Percentiles rank a stretch among this genome's conserved stretches.
Conservation (phyloP, 2,888 invertebrate genomes). For the Temnothorax unifasciatus region DNA sequence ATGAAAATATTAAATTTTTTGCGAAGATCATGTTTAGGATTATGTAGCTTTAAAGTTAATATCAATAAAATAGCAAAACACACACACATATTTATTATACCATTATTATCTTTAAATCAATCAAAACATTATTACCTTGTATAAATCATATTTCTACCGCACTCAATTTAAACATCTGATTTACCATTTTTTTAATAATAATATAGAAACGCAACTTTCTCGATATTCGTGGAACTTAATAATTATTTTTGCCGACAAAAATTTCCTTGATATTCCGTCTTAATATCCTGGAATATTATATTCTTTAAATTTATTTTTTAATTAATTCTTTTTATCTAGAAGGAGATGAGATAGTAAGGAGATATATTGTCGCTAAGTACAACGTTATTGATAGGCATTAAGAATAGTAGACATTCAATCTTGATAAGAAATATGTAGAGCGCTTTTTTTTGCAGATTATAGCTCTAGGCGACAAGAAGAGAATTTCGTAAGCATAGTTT, state of each 20-base stretch:
- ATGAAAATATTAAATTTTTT: neutral
- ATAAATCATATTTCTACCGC: neutral
- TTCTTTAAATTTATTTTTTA: neutral
- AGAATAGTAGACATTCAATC: neutral
- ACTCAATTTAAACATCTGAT: neutral
- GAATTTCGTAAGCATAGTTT: constrained; percentile 13
- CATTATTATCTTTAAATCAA: neutral
- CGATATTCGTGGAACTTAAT: neutral
- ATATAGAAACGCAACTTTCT: neutral
- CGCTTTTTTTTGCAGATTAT: constrained; percentile 15
- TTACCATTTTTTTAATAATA: neutral
- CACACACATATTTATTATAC: neutral
- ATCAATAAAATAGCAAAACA: neutral
- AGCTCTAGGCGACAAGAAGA: constrained; percentile 4
- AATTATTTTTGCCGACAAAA: neutral
- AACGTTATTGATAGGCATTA: constrained; percentile 17
- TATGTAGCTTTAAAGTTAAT: neutral
- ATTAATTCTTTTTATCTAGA: neutral
- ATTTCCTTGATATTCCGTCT: neutral
- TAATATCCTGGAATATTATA: constrained; percentile 3
- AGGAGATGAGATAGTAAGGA: neutral
- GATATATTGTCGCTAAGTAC: neutral
- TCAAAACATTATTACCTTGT: neutral
- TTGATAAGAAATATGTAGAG: neutral
- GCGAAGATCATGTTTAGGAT: neutral